Base-by-base conservation (phyloP, 2,113 vertebrate genomes). In the Tetrao urogallus region DNA sequence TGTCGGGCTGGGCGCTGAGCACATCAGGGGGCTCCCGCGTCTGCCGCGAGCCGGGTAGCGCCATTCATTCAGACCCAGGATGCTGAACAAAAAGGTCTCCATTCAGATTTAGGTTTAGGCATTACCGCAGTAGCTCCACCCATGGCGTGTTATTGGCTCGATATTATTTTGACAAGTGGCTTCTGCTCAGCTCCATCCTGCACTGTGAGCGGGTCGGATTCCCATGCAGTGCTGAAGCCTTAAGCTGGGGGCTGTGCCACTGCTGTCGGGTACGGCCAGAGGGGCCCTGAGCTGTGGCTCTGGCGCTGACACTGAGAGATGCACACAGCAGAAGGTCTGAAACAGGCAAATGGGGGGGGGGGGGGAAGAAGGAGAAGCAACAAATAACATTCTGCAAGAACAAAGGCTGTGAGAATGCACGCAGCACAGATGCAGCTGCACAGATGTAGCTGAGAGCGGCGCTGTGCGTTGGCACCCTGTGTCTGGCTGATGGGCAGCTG, bases 91-190 rank as follows among this genome's bases (percentile, higher is more conserved):
- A 77, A 76, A 92, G 79, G 67, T 95, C 94, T 96, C 96, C 98
- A 98, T 97, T 97, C 90, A 98, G 94, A 97, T 97, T 98, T 93
- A 92, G 86, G 88, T 96, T 88, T 95, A 95, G 89, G 96, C 97
- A 89, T 94, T 54, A 89, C 97, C 90, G 97, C 72, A 63, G 73
- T 89, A 95, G 98, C 98, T 98, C 98, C 99, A 80, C 99, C 84
- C 95, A 73, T 40, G 52, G 50, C 32, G 48, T 7, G 88, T 81
- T 85, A 99, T 99, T 99, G 98, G 98, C 95, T 96, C 90, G 2
- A 32, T 82, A 82, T 76, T 76, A 65, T 89, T 94, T 73, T 98
- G 97, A 88, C 94, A 94, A 90, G 30, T 42, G 92, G 90, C 32
- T 82, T 52, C 90, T 6, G 65, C 27, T 76, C 89, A 18, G 95